Evolutionary conservation across 2,797 vertebrate genomes (phyloP), one percentile per base, ranked within the genome.

Genomic region (Pseudomugil gertrudae): DNA sequence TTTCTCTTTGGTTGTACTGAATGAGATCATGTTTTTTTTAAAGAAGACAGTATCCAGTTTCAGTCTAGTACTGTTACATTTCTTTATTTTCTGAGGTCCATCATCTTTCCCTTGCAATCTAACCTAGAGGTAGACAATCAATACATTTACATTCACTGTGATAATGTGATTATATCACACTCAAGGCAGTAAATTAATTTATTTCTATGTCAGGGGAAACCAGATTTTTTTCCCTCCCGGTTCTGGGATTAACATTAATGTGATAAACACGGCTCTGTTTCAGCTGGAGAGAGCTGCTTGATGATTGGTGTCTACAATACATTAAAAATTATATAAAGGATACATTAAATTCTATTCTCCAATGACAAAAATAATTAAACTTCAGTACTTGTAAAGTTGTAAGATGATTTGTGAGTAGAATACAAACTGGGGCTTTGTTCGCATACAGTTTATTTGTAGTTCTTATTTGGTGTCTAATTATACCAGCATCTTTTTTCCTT

Each of bases 121-220:
- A 54, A 69, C 65, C 56, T 45, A 38, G 21, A 66, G 52, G 48
- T 57, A 14, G 54, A 59, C 69, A 68, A 68, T 72, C 32, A 43
- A 43, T 74, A 35, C 0, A 54, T 69, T 69, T 51, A 65, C 66
- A 76, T 55, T 50, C 40, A 48, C 24, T 35, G 24, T 14, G 1
- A 33, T 69, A 65, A 79, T 61, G 57, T 51, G 78, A 83, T 83
- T 81, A 84, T 78, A 58, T 15, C 27, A 47, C 56, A 74, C 62
- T 74, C 40, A 29, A 29, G 64, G 58, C 56, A 63, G 29, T 67
- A 69, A 75, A 72, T 83, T 15, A 59, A 76, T 72, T 66, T 58
- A 64, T 23, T 1, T 9, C 24, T 30, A 38, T 80, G 66, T 74
- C 15, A 59, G 4, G 29, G 55, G 26, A 43, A 60, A 78, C 45